Evolutionary conservation across 2,888 invertebrate species (phyloP), one percentile per base, ranked within the genome.

Genomic region (Molanna angustata): DNA sequence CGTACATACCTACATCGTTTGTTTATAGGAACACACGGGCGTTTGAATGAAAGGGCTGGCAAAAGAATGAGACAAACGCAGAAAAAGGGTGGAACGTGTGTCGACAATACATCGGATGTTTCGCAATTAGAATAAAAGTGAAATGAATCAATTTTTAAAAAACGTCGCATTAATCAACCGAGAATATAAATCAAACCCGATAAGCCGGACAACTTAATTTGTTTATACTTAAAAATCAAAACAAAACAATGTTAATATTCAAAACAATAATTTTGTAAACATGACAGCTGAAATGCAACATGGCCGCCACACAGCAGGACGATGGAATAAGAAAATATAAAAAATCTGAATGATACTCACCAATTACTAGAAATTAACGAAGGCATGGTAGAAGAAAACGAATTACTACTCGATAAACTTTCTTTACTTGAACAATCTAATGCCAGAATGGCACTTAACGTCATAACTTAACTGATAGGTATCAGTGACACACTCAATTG

Each of bases 341-440:
- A 60, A 54, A 58, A 56, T 53, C 57, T 41, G 19, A 21, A 31
- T 41, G 35, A 17, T 61, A 80, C 82, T 80, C 69, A 83, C 82
- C 80, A 78, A 75, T 80, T 80, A 71, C 78, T 77, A 71, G 79
- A 80, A 72, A 81, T 73, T 78, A 82, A 78, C 68, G 81, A 79
- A 62, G 82, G 81, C 82, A 82, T 82, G 66, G 70, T 75, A 69
- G 65, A 71, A 62, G 67, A 64, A 62, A 68, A 64, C 52, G 68
- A 67, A 66, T 74, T 73, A 65, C 71, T 73, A 66, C 66, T 72
- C 71, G 67, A 72, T 68, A 72, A 72, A 66, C 68, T 72, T 66
- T 71, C 70, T 71, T 74, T 66, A 69, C 72, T 70, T 72, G 73
- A 74, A 63, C 70, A 73, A 71, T 66, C 72, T 62, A 70, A 67